Evolutionary conservation across 2,113 vertebrate genomes (phyloP), one percentile per base, ranked within the genome.

Genomic region (Cephalopholis sonnerati): DNA sequence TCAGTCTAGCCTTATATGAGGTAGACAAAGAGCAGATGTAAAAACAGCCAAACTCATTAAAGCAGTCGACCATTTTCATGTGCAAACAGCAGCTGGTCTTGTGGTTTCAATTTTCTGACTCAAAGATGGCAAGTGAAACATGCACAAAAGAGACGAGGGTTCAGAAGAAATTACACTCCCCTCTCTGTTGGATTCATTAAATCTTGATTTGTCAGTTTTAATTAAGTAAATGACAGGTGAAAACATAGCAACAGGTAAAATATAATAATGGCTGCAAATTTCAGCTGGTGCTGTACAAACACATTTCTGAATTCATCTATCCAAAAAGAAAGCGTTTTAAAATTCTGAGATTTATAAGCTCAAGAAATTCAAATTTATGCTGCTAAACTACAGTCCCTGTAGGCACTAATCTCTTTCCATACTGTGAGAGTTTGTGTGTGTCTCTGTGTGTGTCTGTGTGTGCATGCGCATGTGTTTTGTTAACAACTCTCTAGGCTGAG

Each of bases 401-500:
- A 25, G 79, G 73, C 29, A 58, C 66, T 79, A 44, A 88, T 89
- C 78, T 81, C 64, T 71, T 76, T 74, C n/a, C 63, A 66, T 76
- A 79, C 7, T 46, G 46, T 77, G 71, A 73, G 59, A 41, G 59
- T 84, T 46, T 79, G 25, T 71, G 80, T 65, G 44, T 66, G 10
- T 74, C 12, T 63, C 16, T 73, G 25, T 27, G 24, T 57, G 53
- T 72, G 44, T 70, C 51, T 32, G 39, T 70, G 63, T 67, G 72
- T 66, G 73, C 29, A 59, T 22, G 50, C 24, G 79, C 24, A n/a
- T 83, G 81, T 71, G 62, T 81, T 87, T 87, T 84, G 87, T 89
- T 86, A 89, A 88, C 85, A 85, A 59, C 79, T 88, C 87, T 88
- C 81, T 27, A 77, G 68, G 83, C 88, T 84, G 74, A 88, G 79